phyloP scores from a whole-genome alignment of 2,113 vertebrate species.

The Scopus umbretta region DNA sequence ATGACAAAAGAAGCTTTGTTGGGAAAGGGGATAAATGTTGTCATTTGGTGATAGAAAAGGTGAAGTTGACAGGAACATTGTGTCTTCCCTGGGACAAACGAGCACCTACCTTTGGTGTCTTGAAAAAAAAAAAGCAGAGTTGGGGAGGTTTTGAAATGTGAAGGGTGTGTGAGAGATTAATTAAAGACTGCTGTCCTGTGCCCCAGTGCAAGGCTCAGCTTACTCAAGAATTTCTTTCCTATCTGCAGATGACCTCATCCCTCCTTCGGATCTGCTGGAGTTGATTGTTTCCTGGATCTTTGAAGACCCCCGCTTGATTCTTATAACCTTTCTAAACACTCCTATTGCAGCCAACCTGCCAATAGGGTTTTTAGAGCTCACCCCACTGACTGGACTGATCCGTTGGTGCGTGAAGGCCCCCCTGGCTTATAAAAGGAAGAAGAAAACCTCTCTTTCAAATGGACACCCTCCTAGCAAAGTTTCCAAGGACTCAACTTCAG shows the following conservation, averaged over 20 bases:
- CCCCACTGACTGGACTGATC: conserved; percentile 86
- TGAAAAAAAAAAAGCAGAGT: background rate
- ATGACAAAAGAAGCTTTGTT: background rate
- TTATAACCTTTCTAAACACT: conserved; percentile 92
- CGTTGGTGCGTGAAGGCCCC: conserved; percentile 95
- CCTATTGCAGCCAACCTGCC: conserved; percentile 87
- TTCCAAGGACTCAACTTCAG: conserved; percentile 35
- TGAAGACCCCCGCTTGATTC: conserved; percentile 88
- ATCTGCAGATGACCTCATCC: conserved; percentile 87
- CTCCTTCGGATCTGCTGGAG: conserved; percentile 87
- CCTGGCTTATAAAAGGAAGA: conserved; percentile 80
- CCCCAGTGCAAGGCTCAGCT: background rate
- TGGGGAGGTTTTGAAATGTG: background rate
- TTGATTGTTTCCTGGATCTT: conserved; percentile 93
- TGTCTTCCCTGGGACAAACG: background rate
- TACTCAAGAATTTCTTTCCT: background rate
- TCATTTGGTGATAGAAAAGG: background rate
- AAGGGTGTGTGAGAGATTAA: background rate
- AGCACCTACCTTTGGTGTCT: background rate
- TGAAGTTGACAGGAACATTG: background rate
- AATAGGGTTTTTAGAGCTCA: conserved; percentile 87
- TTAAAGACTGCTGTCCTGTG: background rate
- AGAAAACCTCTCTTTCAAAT: conserved; percentile 73
- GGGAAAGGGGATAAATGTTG: background rate
- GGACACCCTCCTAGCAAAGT: conserved; percentile 61